phyloP scores from a whole-genome alignment of 2,888 invertebrate genomes.

The Diabrotica balteata region DNA sequence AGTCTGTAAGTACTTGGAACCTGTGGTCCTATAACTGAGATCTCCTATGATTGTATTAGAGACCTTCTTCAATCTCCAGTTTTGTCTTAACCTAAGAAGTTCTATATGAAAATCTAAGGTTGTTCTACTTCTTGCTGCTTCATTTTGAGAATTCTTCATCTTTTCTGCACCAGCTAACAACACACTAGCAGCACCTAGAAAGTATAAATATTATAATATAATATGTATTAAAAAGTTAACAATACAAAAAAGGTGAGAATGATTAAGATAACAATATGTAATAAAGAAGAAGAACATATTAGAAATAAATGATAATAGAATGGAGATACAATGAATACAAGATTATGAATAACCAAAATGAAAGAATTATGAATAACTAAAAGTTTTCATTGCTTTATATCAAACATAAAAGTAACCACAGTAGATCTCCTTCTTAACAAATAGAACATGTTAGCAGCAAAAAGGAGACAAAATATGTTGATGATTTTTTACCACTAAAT shows the following conservation, averaged over 20 bases:
- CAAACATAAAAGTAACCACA: too few relatives aligned
- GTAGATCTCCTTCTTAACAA: too few relatives aligned
- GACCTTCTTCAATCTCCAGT: constrained; percentile 96
- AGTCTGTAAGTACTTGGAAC: constrained; percentile 91
- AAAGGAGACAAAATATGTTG: too few relatives aligned
- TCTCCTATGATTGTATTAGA: constrained; percentile 95
- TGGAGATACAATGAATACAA: too few relatives aligned
- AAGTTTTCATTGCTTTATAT: too few relatives aligned
- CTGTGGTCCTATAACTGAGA: constrained; percentile 93
- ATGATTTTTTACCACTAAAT: too few relatives aligned
- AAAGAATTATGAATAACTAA: too few relatives aligned
- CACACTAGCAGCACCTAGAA: constrained; percentile 75
- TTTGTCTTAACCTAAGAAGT: constrained; percentile 84
- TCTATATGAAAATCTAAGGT: constrained; percentile 94
- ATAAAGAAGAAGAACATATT: too few relatives aligned
- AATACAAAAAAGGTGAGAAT: background rate
- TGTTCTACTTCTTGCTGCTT: constrained; percentile 77
- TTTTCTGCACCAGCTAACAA: constrained; percentile 87
- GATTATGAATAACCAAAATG: too few relatives aligned
- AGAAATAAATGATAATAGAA: too few relatives aligned
- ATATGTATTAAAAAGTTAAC: background rate
- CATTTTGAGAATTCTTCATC: constrained; percentile 80
- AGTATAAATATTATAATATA: background rate
- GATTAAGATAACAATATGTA: background rate
- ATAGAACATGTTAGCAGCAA: too few relatives aligned